Percentiles rank a stretch among this genome's conserved stretches.
phyloP scores from a whole-genome alignment of 2,888 invertebrate species.

The Xanthia icteritia region DNA sequence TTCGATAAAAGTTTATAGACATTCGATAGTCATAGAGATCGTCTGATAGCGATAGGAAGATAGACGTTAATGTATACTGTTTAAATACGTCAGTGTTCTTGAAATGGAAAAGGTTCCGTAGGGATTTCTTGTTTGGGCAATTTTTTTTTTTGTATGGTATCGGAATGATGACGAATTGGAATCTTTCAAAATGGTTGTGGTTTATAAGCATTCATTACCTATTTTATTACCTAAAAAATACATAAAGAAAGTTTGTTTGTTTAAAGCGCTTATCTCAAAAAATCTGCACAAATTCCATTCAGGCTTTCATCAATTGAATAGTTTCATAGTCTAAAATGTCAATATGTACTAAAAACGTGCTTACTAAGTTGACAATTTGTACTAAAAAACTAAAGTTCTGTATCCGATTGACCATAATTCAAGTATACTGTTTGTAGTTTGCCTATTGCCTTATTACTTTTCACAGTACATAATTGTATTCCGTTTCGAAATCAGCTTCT shows the following conservation, averaged over 20 bases:
- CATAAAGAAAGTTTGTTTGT: background rate
- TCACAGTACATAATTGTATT: too few species aligned
- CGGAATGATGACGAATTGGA: background rate
- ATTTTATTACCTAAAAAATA: background rate
- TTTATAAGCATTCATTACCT: background rate
- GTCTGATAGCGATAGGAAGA: slow-evolving; percentile 27
- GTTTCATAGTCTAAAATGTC: too few species aligned
- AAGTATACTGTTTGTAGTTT: too few species aligned
- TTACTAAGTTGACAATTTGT: too few species aligned
- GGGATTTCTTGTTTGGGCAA: background rate
- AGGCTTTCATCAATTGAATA: too few species aligned
- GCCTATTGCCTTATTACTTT: too few species aligned
- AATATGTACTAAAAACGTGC: too few species aligned
- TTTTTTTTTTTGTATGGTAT: background rate
- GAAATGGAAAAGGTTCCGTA: slow-evolving; percentile 24
- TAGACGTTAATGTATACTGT: slow-evolving; percentile 44
- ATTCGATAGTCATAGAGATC: slow-evolving; percentile 57
- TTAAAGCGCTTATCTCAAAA: too few species aligned
- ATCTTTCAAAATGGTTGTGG: background rate
- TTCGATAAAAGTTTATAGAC: slow-evolving; percentile 54
- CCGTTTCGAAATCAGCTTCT: too few species aligned
- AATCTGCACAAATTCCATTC: too few species aligned
- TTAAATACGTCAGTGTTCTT: slow-evolving; percentile 16
- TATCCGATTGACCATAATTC: too few species aligned
- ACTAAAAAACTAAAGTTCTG: too few species aligned